Base-by-base conservation (phyloP, 2,797 vertebrate species). In the Neosilurus mollespiculum region DNA sequence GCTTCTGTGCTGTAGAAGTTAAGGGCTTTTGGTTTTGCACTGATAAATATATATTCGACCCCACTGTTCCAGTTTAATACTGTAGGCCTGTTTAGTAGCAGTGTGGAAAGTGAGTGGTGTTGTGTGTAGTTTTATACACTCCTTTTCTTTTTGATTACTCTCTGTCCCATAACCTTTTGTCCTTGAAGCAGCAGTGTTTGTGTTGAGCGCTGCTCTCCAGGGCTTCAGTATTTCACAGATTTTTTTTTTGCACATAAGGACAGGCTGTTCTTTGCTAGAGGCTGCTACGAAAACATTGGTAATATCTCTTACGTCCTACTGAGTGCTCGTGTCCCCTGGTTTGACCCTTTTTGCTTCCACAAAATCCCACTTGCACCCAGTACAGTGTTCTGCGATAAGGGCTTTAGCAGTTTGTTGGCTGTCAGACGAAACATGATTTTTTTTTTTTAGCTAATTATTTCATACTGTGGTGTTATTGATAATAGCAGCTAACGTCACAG, bases 91-190 rank as follows among this genome's bases (percentile, higher is more conserved):
- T 51, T 54, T 56, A 72, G 51, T 76, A 76, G 24, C 34, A 78
- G 59, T 61, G 78, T 54, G 26, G 4, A 77, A 43, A 15, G 66
- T 62, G 56, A 43, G 69, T 53, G 51, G 18, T 66, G 69, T 82
- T 64, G n/a, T 15, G 4, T 80, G 58, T 80, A 78, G 80, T 87
- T 83, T 81, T 62, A 24, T 24, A 9, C 66, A 82, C 37, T 84
- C 58, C n/a, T 20, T 75, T 62, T n/a, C 11, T 56, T 59, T 82
- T 65, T 81, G 76, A 88, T 85, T 43, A 81, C 89, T 70, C 88
- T 75, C 81, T 88, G 88, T 86, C 86, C 84, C 86, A 87, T 91
- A 90, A 92, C 93, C 92, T 93, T 93, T 91, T 92, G 93, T 94
- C 93, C 93, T 94, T 93, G 92, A 92, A 90, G 88, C 84, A 78